Conservation (phyloP, 2,888 invertebrate species). For the Endotricha flammealis region DNA sequence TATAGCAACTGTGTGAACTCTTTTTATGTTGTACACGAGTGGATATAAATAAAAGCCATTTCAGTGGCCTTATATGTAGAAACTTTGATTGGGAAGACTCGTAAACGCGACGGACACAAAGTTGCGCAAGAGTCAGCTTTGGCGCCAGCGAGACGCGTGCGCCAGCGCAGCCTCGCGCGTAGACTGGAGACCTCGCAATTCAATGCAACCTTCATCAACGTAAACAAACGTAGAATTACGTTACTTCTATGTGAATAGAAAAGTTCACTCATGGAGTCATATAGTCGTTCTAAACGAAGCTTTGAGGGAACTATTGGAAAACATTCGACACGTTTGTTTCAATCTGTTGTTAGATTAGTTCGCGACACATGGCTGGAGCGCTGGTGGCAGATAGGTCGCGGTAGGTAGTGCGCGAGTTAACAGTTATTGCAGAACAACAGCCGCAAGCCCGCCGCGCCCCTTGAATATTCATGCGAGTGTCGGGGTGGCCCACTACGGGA, state of each 20-base stretch:
- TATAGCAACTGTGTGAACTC: conserved; percentile 33
- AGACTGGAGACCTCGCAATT: conserved; percentile 75
- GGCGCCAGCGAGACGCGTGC: conserved; percentile 76
- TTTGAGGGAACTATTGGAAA: conserved; percentile 1
- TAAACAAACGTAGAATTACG: conserved; percentile 68
- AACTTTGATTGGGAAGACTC: conserved; percentile 47
- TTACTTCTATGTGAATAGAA: conserved; percentile 27
- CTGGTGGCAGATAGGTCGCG: conserved; percentile 40
- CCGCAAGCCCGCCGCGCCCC: conserved; percentile 35
- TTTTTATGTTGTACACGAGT: conserved; percentile 35
- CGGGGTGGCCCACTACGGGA: conserved; percentile 36
- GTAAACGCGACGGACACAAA: conserved; percentile 50
- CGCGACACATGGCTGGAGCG: conserved; percentile 18
- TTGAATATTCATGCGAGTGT: conserved; percentile 67
- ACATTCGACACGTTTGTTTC: conserved; percentile 17
- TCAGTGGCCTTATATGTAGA: conserved; percentile 41
- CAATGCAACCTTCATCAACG: conserved; percentile 73
- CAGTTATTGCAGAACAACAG: conserved; percentile 57
- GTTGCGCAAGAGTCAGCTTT: conserved; percentile 62
- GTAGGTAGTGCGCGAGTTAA: conserved; percentile 53
- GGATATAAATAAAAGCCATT: conserved; percentile 48
- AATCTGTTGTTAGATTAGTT: conserved; percentile 22
- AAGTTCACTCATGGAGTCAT: neutral
- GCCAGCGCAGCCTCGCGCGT: conserved; percentile 71
- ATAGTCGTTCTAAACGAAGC: conserved; percentile 8